Evolutionary conservation across 1,140 invertebrate species (phyloP), one percentile per base, ranked within the genome.

Genomic region (Macrostomum lignano): DNA sequence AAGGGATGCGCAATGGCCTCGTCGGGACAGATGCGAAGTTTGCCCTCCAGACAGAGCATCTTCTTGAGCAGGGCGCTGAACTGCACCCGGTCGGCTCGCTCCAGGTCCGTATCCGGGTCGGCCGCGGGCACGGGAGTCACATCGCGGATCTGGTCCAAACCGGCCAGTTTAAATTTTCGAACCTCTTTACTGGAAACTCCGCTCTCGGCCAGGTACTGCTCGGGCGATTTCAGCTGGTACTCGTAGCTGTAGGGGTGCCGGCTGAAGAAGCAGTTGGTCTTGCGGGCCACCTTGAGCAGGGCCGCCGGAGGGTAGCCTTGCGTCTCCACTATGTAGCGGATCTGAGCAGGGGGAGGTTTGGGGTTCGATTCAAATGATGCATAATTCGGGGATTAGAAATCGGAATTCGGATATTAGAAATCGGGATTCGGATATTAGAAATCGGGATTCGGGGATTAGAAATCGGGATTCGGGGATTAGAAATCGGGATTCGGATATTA

Each of bases 301-400:
- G 24, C 32, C 17, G 32, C 24, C 17, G 32, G 32, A 7, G 32
- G 32, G n/a, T 25, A n/a, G 6, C 32, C 32, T 33, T 33, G 32
- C 4, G 32, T 33, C 15, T 33, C 32, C 17, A 33, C 19, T 17
- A 33, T 33, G 20, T 33, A 33, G 4, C 32, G 3, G 3, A 33
- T 22, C 32, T 32, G 7, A 17, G n/a, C n/a, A n/a, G n/a, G n/a
- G n/a, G n/a, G n/a, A n/a, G n/a, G n/a, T n/a, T n/a, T n/a, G n/a
- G n/a, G n/a, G n/a, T n/a, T n/a, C n/a, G n/a, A n/a, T n/a, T n/a
- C n/a, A n/a, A n/a, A n/a, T n/a, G n/a, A n/a, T n/a, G n/a, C n/a
- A n/a, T n/a, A n/a, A n/a, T n/a, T n/a, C n/a, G n/a, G n/a, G n/a
- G n/a, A n/a, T n/a, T n/a, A n/a, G n/a, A n/a, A n/a, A n/a, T n/a